Conservation (phyloP, 2,797 vertebrate species). For the Macrochelys suwanniensis region DNA sequence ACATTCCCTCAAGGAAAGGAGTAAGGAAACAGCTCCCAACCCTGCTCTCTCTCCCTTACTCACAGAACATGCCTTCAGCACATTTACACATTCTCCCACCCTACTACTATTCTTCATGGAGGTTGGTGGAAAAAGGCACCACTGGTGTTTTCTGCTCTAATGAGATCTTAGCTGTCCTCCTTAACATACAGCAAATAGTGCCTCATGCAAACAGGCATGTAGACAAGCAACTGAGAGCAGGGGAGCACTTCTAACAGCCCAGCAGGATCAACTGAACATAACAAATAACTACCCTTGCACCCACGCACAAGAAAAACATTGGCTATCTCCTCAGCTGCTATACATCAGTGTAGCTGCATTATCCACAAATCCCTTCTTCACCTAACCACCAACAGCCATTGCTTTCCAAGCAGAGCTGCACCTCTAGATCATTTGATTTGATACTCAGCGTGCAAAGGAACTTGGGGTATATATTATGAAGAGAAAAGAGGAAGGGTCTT, state of each 20-base stretch:
- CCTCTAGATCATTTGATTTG: neutral
- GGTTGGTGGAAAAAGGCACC: neutral
- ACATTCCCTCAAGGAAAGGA: neutral
- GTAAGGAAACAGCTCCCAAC: neutral
- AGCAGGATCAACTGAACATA: neutral
- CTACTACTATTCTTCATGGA: neutral
- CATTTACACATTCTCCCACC: neutral
- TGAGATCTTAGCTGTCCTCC: neutral
- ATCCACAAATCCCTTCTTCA: neutral
- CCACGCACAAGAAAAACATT: neutral
- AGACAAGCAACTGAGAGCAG: neutral
- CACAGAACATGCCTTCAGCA: neutral
- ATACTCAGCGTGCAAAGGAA: neutral
- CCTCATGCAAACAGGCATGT: neutral
- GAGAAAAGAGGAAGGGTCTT: neutral
- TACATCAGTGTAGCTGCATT: neutral
- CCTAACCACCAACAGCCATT: neutral
- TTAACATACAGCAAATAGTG: neutral
- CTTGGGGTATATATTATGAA: neutral
- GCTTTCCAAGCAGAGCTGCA: neutral
- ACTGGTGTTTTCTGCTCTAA: neutral
- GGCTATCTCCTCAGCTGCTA: neutral
- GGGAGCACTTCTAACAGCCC: neutral
- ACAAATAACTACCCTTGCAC: neutral
- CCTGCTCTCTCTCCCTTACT: accelerated